phyloP scores from a whole-genome alignment of 2,113 vertebrate genomes.

The Gopherus flavomarginatus region DNA sequence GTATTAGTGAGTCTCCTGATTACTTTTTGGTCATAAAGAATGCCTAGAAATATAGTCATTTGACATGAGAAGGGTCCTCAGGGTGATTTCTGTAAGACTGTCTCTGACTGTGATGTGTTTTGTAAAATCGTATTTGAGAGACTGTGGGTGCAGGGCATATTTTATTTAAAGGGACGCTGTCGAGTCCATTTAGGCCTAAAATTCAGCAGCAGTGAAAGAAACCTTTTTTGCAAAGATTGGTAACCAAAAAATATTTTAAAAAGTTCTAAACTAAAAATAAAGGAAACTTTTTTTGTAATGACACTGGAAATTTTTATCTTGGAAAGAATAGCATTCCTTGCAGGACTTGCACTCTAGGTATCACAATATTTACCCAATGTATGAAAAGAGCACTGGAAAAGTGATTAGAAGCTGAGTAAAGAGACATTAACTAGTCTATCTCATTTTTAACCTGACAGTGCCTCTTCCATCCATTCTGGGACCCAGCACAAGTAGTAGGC shows the following conservation, averaged over 20 bases:
- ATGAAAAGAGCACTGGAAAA: background rate
- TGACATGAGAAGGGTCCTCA: background rate
- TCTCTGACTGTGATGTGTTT: background rate
- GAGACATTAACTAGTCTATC: background rate
- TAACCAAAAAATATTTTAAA: accelerated
- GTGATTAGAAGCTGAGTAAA: background rate
- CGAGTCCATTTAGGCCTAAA: background rate
- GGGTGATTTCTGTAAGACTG: background rate
- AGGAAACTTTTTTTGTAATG: background rate
- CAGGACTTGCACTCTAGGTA: background rate
- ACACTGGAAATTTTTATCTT: background rate
- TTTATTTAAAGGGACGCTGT: background rate
- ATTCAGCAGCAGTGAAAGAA: background rate
- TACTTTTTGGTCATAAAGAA: background rate
- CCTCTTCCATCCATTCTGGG: background rate
- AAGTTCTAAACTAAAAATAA: background rate
- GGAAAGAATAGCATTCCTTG: background rate
- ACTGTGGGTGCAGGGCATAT: background rate
- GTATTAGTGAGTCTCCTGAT: background rate
- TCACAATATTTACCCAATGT: background rate
- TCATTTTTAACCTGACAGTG: background rate
- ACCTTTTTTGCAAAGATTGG: background rate
- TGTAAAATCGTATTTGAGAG: background rate
- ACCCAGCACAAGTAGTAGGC: background rate
- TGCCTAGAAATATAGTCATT: background rate